Base-by-base conservation (phyloP, 1,140 invertebrate species). In the Harlomillsia oculata region DNA sequence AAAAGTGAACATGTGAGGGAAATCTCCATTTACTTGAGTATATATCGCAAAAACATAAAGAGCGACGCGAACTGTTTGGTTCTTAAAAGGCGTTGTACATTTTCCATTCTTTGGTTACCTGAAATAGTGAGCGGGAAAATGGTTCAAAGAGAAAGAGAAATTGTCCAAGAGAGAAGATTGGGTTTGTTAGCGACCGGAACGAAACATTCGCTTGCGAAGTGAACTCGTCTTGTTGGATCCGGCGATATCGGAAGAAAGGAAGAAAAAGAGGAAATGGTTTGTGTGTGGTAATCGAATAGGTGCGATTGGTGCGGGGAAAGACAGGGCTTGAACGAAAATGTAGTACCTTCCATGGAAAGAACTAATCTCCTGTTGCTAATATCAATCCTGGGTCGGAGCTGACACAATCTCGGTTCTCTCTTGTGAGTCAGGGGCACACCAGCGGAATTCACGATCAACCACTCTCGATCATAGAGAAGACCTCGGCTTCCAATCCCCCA, bases 381-480 rank as follows among this genome's bases (percentile, higher is more conserved):
- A 73, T 87, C 75, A 57, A 93, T 78, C 9, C 71, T 67, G 3
- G 93, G 90, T 64, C 72, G 76, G n/a, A 97, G 80, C 23, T 86
- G 71, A 72, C 89, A 92, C 66, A 97, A 75, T 59, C 77, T 78
- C 1, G 83, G 78, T 65, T 84, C 80, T 49, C 84, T 79, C 70
- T 97, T 96, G 71, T 96, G 91, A 26, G 88, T 94, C 14, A 97
- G 68, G 54, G 83, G 84, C 37, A 84, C 78, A 21, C 90, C 90
- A 66, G 78, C 75, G 14, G 76, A 71, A 62, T 82, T 85, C 1
- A 92, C 76, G 54, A 97, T 83, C 84, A 95, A 89, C 90, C 90
- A 97, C 67, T 87, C 78, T 64, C 93, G 77, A 71, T 97, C 94
- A 71, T 85, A 94, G 66, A 83, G 73, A 16, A 97, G 75, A 1